phyloP scores from a whole-genome alignment of 2,888 invertebrate species.

The Torymus aiolomorphi region DNA sequence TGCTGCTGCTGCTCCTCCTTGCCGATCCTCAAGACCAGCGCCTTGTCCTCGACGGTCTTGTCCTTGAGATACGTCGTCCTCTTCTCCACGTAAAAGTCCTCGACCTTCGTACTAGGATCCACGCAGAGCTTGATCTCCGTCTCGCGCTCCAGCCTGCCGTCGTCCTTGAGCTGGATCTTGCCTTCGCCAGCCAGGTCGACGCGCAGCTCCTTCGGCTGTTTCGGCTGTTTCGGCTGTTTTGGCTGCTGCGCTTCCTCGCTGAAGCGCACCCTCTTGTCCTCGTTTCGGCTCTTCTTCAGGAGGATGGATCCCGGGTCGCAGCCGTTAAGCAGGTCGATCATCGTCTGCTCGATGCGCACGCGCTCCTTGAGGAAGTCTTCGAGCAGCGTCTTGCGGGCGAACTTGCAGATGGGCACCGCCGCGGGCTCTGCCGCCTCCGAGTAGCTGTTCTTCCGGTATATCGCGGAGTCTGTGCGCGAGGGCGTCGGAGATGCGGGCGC shows the following conservation, averaged over 20 bases:
- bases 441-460: constrained; percentile 52
- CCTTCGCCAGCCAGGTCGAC: constrained; percentile 16
- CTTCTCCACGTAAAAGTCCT: constrained; percentile 53
- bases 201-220: constrained; percentile 34
- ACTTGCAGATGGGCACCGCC: constrained; percentile 12
- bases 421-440: background rate
- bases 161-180: constrained; percentile 13
- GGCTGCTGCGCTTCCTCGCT: constrained; percentile 57
- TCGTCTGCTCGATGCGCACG: constrained; percentile 64
- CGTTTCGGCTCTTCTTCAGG: constrained; percentile 62
- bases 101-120: constrained; percentile 44
- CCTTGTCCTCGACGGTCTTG: constrained; percentile 54
- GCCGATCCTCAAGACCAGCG: constrained; percentile 52
- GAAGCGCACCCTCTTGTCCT: constrained; percentile 68
- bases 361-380: constrained; percentile 61
- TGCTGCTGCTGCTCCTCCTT: background rate
- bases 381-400: constrained; percentile 45
- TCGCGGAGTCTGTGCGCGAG: constrained; percentile 49
- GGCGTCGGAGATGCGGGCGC: constrained; percentile 55
- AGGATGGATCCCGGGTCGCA: constrained; percentile 60
- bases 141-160: constrained; percentile 32
- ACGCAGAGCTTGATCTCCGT: constrained; percentile 54
- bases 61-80: constrained; percentile 50
- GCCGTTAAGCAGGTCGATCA: constrained; percentile 64
- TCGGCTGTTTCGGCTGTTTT: too few species aligned